These are phyloP conservation scores for Heliconius hortense DNA, from an alignment of 2,888 invertebrate genomes.

Conservation along the genomic window DNA sequence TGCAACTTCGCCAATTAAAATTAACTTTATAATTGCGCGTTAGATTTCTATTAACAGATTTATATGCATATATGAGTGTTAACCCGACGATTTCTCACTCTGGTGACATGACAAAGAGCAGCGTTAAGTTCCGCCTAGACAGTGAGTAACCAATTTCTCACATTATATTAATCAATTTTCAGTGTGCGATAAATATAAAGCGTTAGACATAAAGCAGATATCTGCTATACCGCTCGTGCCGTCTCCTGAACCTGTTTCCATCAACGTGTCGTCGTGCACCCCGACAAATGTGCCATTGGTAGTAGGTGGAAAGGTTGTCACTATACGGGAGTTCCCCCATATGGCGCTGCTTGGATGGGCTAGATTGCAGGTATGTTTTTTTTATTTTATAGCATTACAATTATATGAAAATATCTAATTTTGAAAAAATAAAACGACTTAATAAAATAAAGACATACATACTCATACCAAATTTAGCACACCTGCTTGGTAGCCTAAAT, in stretches of 20 bases:
- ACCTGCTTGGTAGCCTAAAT: too few relatives aligned
- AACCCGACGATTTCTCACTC: too few relatives aligned
- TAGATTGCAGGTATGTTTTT: neutral
- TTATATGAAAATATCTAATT: too few relatives aligned
- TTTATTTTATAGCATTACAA: neutral
- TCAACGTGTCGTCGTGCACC: slow-evolving; percentile 77
- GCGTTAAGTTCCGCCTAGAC: too few relatives aligned
- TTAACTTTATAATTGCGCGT: slow-evolving; percentile 12
- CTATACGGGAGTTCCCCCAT: slow-evolving; percentile 83
- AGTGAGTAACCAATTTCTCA: neutral
- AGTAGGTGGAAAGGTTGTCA: slow-evolving; percentile 80
- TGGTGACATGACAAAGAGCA: too few relatives aligned
- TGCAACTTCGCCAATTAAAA: neutral
- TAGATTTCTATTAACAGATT: neutral
- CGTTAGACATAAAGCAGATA: slow-evolving; percentile 69
- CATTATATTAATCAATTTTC: slow-evolving; percentile 33
- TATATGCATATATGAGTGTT: too few relatives aligned
- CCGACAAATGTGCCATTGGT: slow-evolving; percentile 78
- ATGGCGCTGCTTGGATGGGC: slow-evolving; percentile 78
- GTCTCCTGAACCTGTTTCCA: slow-evolving; percentile 68
- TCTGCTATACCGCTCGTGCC: slow-evolving; percentile 79
- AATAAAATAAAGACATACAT: too few relatives aligned
- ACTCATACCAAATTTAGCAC: too few relatives aligned
- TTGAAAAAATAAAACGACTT: too few relatives aligned
- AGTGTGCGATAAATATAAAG: slow-evolving; percentile 83